Evolutionary conservation across 2,888 invertebrate genomes (phyloP).

Genomic region (Falcaria lacertinaria): DNA sequence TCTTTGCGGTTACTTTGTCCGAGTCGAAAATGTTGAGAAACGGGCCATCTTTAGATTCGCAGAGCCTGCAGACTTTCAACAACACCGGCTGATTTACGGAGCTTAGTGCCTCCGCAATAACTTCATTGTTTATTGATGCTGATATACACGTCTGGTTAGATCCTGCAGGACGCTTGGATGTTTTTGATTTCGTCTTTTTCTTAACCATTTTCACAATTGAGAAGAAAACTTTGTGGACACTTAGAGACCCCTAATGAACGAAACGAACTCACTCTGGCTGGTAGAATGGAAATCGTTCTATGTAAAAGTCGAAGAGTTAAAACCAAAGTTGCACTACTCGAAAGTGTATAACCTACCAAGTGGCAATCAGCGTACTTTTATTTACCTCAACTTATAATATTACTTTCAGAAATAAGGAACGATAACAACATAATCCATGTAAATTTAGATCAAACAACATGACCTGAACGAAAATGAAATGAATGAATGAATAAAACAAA

Average conservation of each 20-base stretch:
- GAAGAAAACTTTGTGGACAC: no score
- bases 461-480: slow-evolving; percentile 3
- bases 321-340: no score
- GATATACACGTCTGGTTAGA: slow-evolving; percentile 9
- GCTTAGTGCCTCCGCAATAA: slow-evolving; percentile 38
- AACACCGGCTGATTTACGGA: slow-evolving; percentile 37
- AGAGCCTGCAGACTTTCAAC: slow-evolving; percentile 65
- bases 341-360: no score
- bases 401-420: no score
- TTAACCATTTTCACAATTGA: slow-evolving; percentile 45
- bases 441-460: background rate
- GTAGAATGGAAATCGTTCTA: no score
- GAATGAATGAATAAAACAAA: background rate
- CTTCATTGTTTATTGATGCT: slow-evolving; percentile 25
- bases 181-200: slow-evolving; percentile 44
- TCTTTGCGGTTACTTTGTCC: slow-evolving; percentile 61
- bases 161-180: slow-evolving; percentile 20
- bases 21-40: slow-evolving; percentile 71
- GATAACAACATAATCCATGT: no score
- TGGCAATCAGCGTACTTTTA: no score
- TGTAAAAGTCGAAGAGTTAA: no score
- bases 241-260: no score
- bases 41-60: slow-evolving; percentile 70
- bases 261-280: no score
- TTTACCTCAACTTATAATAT: no score